phyloP scores from a whole-genome alignment of 2,113 vertebrate genomes.

The Peromyscus polionotus region DNA sequence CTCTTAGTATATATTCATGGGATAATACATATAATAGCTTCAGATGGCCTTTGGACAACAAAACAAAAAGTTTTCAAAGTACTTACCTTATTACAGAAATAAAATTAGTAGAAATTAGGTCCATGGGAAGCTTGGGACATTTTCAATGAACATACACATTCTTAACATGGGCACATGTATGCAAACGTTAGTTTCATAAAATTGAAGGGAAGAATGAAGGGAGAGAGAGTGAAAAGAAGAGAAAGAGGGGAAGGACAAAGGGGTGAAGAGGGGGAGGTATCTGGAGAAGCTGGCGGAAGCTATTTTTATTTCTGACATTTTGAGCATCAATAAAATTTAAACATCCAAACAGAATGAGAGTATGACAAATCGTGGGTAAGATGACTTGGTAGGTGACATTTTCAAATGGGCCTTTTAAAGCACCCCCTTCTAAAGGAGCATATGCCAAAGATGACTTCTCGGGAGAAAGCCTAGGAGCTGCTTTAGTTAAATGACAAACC shows the following conservation, averaged over 20 bases:
- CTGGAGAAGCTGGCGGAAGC: not conserved
- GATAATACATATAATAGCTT: not conserved
- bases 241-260: too few relatives aligned
- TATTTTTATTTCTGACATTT: not conserved
- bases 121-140: not conserved
- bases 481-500: constrained; percentile 3
- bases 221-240: not conserved
- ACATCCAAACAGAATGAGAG: not conserved
- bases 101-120: constrained; percentile 17
- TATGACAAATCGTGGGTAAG: not conserved
- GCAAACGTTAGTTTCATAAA: not conserved
- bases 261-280: not conserved
- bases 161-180: not conserved
- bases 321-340: constrained; percentile 4
- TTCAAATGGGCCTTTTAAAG: not conserved
- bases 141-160: not conserved
- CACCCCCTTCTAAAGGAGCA: not conserved
- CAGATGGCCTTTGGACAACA: not conserved
- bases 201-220: not conserved
- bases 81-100: not conserved
- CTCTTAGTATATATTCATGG: not conserved
- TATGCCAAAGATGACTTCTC: not conserved
- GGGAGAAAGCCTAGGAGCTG: not conserved
- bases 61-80: not conserved
- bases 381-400: not conserved